These are phyloP conservation scores for Dendroctonus ponderosae DNA, from an alignment of 1,140 invertebrate species.

Conservation along the genomic window DNA sequence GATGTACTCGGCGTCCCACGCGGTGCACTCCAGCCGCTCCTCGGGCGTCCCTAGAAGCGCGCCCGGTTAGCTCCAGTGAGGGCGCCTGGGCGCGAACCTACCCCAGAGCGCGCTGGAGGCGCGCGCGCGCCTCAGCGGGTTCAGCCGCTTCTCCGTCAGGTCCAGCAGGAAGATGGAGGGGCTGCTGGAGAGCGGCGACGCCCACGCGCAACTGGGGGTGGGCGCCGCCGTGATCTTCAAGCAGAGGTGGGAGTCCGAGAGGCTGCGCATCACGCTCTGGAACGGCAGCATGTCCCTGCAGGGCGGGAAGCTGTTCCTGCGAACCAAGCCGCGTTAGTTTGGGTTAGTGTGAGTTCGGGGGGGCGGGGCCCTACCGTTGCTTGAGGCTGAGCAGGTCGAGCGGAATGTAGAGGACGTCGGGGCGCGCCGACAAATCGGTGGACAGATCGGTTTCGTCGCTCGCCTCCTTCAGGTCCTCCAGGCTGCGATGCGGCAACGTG, in stretches of 20 bases:
- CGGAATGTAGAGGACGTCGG: constrained; percentile 68
- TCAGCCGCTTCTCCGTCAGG: constrained; percentile 51
- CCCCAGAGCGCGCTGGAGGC: constrained; percentile 49
- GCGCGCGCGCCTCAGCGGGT: constrained; percentile 51
- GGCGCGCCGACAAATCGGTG: constrained; percentile 55
- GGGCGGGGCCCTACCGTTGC: constrained; percentile 48
- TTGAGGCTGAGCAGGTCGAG: constrained; percentile 64
- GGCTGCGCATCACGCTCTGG: constrained; percentile 69
- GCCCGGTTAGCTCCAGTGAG: too few species aligned
- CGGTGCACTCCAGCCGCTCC: constrained; percentile 59
- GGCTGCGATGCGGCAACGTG: constrained; percentile 58
- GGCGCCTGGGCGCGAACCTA: constrained; percentile 15
- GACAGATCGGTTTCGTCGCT: constrained; percentile 66
- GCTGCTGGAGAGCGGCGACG: constrained; percentile 57
- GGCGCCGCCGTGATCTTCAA: constrained; percentile 62
- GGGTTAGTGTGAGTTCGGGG: too few species aligned
- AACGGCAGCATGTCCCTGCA: constrained; percentile 65
- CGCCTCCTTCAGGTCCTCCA: constrained; percentile 71
- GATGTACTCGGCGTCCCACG: constrained; percentile 71
- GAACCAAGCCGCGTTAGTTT: constrained; percentile 3
- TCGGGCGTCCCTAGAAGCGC: constrained; percentile 51
- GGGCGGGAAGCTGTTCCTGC: constrained; percentile 67
- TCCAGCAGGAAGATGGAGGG: constrained; percentile 60
- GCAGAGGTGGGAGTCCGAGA: constrained; percentile 70
- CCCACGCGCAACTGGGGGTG: constrained; percentile 55